Base-by-base conservation (phyloP, 2,888 invertebrate species). In the Phortica okadai region DNA sequence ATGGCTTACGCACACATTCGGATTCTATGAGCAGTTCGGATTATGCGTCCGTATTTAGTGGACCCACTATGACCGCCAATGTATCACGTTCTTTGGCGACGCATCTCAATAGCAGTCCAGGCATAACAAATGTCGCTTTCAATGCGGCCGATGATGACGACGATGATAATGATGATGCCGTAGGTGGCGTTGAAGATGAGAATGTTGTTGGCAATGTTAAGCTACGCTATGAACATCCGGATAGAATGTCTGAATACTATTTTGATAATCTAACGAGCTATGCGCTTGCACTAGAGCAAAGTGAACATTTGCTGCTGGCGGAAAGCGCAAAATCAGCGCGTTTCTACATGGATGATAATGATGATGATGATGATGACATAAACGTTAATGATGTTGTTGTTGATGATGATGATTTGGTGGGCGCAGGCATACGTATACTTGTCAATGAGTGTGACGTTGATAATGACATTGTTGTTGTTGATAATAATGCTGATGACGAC, bases 11-110 rank as follows among this genome's bases (percentile, higher is more conserved):
- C 79, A 77, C 78, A 58, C 77, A 83, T 41, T 91, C 91, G 3
- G 91, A 91, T 66, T 92, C 92, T 3, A 76, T 91, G 73, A 92
- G 92, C 82, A 92, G 91, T 79, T 91, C 91, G 73, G 92, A 92
- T 76, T 92, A 92, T 78, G 91, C 92, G 10, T 92, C 92, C 0
- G 92, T 92, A 0, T 92, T 91, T 69, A 91, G 91, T 77, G 91
- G 90, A 0, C 89, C 90, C 56, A 80, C 83, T 7, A 41, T 14
- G 7, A 25, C 8, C 16, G 62, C 21, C 25, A 25, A 25, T 16
- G 16, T 16, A 59, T 1, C 21, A 16, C 59, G 58, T 50, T n/a
- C 67, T 1, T 44, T 45, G 45, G 44, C 78, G n/a, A 67, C 73
- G 5, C n/a, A 33, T 14, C 25, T 50, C 25, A 62, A 59, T n/a